A percentile compares a stretch with the other conserved stretches of the same genome.
These are phyloP conservation scores for Disparrhopalites patrizii DNA, from an alignment of 2,888 invertebrate genomes.

Conservation along the genomic window DNA sequence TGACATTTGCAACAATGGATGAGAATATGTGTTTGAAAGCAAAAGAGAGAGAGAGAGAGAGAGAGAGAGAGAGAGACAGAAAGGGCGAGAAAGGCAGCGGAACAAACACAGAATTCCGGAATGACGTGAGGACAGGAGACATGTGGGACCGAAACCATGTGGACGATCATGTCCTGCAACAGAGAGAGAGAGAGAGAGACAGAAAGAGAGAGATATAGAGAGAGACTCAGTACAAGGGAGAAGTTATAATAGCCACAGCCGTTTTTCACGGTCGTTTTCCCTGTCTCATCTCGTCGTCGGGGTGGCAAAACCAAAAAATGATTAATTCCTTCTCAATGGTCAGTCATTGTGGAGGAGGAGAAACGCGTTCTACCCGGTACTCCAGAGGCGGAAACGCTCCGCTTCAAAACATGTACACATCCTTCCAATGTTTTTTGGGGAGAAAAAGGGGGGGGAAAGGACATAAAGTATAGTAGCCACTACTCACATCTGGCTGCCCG, in stretches of 20 bases:
- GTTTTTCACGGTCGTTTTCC: background rate
- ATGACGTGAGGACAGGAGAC: constrained; percentile 14
- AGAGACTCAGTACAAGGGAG: too few relatives aligned
- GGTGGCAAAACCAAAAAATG: constrained; percentile 16
- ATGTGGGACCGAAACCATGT: constrained; percentile 20
- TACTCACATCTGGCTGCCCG: background rate
- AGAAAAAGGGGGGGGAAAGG: too few relatives aligned
- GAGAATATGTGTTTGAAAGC: too few relatives aligned
- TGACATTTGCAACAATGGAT: too few relatives aligned
- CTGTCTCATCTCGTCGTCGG: constrained; percentile 10
- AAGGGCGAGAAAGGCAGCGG: too few relatives aligned
- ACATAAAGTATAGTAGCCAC: too few relatives aligned
- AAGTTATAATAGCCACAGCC: background rate
- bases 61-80: too few relatives aligned
- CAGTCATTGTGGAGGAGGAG: constrained; percentile 2
- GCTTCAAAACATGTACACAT: too few relatives aligned
- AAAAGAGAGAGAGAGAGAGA: too few relatives aligned
- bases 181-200: background rate
- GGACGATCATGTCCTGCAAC: constrained; percentile 1
- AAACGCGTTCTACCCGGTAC: background rate
- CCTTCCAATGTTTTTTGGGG: too few relatives aligned
- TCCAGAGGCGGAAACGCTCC: background rate
- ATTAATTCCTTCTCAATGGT: constrained; percentile 23
- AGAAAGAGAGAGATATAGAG: too few relatives aligned
- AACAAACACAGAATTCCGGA: too few relatives aligned